Conservation (phyloP, 2,113 vertebrate genomes). For the Peromyscus californicus region DNA sequence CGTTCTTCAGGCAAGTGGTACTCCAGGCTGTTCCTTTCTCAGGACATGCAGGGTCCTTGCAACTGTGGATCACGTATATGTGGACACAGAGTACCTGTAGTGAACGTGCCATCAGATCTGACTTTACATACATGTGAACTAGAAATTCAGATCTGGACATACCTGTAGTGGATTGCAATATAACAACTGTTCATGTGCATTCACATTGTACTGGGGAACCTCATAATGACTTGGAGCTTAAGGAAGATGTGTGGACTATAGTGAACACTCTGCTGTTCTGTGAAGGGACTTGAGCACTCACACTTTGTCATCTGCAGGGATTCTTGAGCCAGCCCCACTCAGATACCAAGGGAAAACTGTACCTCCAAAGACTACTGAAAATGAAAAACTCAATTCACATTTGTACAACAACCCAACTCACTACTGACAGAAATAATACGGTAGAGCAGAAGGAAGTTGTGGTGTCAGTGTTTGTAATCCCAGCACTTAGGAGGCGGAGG, state of each 20-base stretch:
- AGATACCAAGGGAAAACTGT: not conserved
- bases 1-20: slow-evolving; percentile 94
- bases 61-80: not conserved
- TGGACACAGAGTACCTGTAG: not conserved
- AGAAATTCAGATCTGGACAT: not conserved
- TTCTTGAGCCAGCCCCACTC: not conserved
- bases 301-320: not conserved
- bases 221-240: not conserved
- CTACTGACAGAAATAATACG: not conserved
- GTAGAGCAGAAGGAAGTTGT: not conserved
- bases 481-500: not conserved
- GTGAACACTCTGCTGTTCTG: not conserved
- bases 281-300: not conserved
- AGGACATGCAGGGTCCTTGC: not conserved
- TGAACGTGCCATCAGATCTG: not conserved
- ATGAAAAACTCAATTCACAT: not conserved
- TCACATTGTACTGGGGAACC: not conserved
- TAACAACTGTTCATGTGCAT: not conserved
- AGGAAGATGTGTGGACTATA: not conserved
- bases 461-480: not conserved
- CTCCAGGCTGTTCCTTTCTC: slow-evolving; percentile 23
- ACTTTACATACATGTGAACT: no score
- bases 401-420: not conserved
- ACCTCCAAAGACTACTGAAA: not conserved
- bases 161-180: no score